Base-by-base conservation (phyloP, 2,797 vertebrate genomes). In the Sebastes taczanowskii region DNA sequence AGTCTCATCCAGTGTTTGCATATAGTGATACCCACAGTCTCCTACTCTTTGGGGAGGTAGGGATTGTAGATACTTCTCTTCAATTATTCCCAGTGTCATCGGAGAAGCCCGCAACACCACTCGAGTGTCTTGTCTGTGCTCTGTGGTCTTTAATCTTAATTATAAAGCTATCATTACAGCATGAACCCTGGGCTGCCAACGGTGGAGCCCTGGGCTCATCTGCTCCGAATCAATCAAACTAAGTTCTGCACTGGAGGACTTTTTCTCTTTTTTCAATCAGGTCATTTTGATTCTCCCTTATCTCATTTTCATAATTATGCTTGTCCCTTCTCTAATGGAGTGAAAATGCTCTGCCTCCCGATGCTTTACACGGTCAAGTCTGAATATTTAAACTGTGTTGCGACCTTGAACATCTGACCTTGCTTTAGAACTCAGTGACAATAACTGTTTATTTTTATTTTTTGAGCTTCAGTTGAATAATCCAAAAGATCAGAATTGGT, bases 61-160 rank as follows among this genome's bases (percentile, higher is more conserved):
- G 80, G 85, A 89, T 88, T 91, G 91, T 88, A 88, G 88, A 91
- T 90, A 81, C 87, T 94, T 92, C 91, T 91, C 90, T 92, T 87
- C 89, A 95, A 95, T 94, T 94, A 95, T 94, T 95, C 92, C 91
- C 88, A 87, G 90, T 91, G 92, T 94, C 93, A 95, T 89, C 71
- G 78, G 81, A 90, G 88, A 92, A 94, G 88, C 88, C 93, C 89
- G 92, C 87, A 89, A 94, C 94, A 90, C 92, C 83, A 90, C 91
- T 87, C 80, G 79, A 90, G 89, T 94, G 94, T 95, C 94, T 94
- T 93, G 92, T 94, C 91, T 91, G 81, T 83, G 87, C 94, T 92
- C 91, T 18, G 71, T 92, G 94, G 92, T 95, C 93, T 95, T 96
- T 96, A 94, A 95, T 96, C 96, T 96, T 96, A 96, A 96, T 96